Base-by-base conservation (phyloP, 2,888 invertebrate species). In the Auanema freiburgensis region DNA sequence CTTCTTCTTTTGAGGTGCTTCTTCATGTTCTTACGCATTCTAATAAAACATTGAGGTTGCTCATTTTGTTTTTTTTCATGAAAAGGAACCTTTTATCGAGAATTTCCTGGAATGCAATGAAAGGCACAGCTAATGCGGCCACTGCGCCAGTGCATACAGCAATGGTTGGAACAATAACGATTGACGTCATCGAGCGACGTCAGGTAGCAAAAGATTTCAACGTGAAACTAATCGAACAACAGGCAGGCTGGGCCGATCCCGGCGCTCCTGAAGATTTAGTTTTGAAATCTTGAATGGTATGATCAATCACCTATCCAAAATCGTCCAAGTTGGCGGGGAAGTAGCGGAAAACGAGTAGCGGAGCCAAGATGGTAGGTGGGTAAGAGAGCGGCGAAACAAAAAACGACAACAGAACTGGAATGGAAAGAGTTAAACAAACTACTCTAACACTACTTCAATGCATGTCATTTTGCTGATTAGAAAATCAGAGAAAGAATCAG, bases 261-360 rank as follows among this genome's bases (percentile, higher is more conserved):
- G 33, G 33, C 3, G 33, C 4, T 33, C 33, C 33, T 33, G 33
- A 33, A 33, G 3, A 33, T 8, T 33, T 33, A 33, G 4, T 33
- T 33, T 33, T 5, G 8, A 8, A 33, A 8, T 8, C 8, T 33
- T 8, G 8, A 33, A 33, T 33, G 33, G 8, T 33, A 33, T 8
- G 33, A 33, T 33, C 33, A 8, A 51, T 49, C 43, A 57, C 62
- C 50, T 62, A 62, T 44, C 62, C 62, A 51, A 62, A 62, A 51
- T 62, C 62, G 62, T 62, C 62, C 50, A 62, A 57, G 50, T 62
- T 62, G 57, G 49, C 51, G 33, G 49, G 51, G 52, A 51, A 62
- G 57, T 50, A 57, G 51, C 62, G 62, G 62, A 43, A 62, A 44
- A 62, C 21, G 50, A 62, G 43, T 57, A 50, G 16, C 14, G 62